Conservation (phyloP, 2,888 invertebrate genomes). For the Watsonalla cultraria region DNA sequence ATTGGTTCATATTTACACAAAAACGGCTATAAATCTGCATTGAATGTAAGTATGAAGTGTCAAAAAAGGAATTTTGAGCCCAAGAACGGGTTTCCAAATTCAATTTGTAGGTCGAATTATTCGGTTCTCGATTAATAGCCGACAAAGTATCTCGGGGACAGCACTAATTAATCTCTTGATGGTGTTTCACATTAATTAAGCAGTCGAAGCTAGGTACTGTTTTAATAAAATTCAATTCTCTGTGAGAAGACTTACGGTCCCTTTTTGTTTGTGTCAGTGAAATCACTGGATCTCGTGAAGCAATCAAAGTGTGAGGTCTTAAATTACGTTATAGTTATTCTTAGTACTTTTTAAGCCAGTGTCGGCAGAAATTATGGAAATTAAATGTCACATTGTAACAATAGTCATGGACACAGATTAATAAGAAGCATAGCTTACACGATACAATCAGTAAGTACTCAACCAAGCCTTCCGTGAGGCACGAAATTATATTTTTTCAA, state of each 20-base stretch:
- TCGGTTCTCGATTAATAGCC: slow-evolving; percentile 63
- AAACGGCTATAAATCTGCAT: slow-evolving; percentile 54
- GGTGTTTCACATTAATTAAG: slow-evolving; percentile 64
- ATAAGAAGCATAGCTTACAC: slow-evolving; percentile 62
- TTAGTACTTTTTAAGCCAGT: slow-evolving; percentile 23
- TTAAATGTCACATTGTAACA: slow-evolving; percentile 62
- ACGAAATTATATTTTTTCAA: slow-evolving; percentile 64
- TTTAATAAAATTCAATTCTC: neutral
- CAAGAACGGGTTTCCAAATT: slow-evolving; percentile 55
- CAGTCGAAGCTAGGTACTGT: slow-evolving; percentile 17
- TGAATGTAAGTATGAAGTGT: slow-evolving; percentile 40
- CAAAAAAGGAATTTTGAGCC: slow-evolving; percentile 39
- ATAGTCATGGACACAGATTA: slow-evolving; percentile 57
- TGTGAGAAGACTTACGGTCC: neutral
- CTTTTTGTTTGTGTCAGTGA: neutral
- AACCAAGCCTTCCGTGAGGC: slow-evolving; percentile 57
- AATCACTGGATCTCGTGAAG: slow-evolving; percentile 32
- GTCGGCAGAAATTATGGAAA: slow-evolving; percentile 56
- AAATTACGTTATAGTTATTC: slow-evolving; percentile 38
- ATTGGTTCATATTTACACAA: slow-evolving; percentile 44
- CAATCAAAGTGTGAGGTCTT: slow-evolving; percentile 63
- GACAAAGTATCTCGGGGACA: slow-evolving; percentile 64
- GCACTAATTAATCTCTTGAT: slow-evolving; percentile 69
- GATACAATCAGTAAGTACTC: slow-evolving; percentile 53
- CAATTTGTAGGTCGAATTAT: slow-evolving; percentile 61